Evolutionary conservation across 2,888 invertebrate species (phyloP), one percentile per base, ranked within the genome.

Genomic region (Parnassius glacialis): DNA sequence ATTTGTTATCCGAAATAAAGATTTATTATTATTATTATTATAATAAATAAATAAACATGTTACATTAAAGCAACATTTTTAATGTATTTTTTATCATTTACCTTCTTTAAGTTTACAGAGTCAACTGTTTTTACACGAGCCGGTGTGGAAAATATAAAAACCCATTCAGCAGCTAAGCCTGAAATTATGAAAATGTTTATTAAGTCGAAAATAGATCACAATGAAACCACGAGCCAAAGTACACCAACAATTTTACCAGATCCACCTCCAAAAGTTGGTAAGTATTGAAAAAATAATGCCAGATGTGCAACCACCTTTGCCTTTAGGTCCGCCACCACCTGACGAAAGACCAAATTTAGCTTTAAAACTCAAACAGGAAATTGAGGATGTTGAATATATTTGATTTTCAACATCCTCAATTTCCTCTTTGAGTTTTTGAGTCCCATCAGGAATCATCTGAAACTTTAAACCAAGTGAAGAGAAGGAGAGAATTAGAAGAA

Each of bases 151-250:
- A 83, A 16, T 16, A 16, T 16, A 16, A 16, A 16, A 3, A 5
- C 12, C 48, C n/a, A 43, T 44, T 34, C 60, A 81, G 64, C 76
- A 81, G 42, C 67, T 68, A 10, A 76, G 84, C 25, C 41, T 41
- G 44, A 54, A 50, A 62, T 59, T n/a, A 88, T 87, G 87, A 85
- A 80, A 87, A 16, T 87, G 54, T 84, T 82, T 65, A 69, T 84
- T 1, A 78, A 80, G 50, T 79, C 74, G 0, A 81, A 84, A 66
- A 77, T 80, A 57, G 79, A 80, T 60, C 74, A 79, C 67, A 67
- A 68, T 1, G 73, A 70, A 58, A 65, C 67, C 34, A 60, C 70
- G 7, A 69, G 70, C 47, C 65, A 64, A 44, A 61, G 66, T 12
- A 16, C 59, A 5, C 59, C 63, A 11, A 34, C 54, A 42, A n/a